Evolutionary conservation across 2,888 invertebrate genomes (phyloP), one percentile per base, ranked within the genome.

Genomic region (Conistra vaccinii): DNA sequence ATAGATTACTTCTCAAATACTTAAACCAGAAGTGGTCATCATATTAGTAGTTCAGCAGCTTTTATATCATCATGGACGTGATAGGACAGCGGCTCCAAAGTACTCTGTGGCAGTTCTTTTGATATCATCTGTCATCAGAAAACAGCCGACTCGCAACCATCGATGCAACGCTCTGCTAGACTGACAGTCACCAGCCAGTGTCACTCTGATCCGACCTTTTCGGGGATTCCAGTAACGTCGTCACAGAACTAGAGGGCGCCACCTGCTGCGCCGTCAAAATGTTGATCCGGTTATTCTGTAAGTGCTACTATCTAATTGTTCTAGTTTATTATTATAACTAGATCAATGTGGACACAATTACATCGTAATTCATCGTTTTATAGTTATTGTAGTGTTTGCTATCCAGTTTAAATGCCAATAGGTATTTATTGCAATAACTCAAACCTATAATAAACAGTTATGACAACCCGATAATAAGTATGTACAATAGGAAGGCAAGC

Each of bases 341-440:
- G 61, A 57, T 66, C 71, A 53, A 20, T 53, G 14, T 70, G 29
- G 62, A 58, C 57, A 57, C 61, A 71, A 71, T 82, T 80, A 67
- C 77, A 53, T 62, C 29, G 17, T 78, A 78, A 67, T 67, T 70
- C n/a, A 53, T 58, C 55, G 53, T 81, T 79, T 69, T 32, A 78
- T 57, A 51, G 76, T 53, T 29, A 70, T n/a, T 53, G 23, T 32
- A 57, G 39, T 26, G 55, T 62, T 32, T 63, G 42, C 65, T 51
- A 79, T 55, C 39, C 77, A 78, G 58, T 58, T 79, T 42, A 45
- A 61, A 60, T 65, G 20, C 53, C 82, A 68, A 76, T 48, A 6
- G 26, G 14, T 79, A 81, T 82, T 77, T 69, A 82, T 70, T 77
- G 39, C 23, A 70, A 82, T 83, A 70, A 58, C 63, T 78, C 57